Evolutionary conservation across 2,797 vertebrate species (phyloP), one percentile per base, ranked within the genome.

Genomic region (Scarus forsteni): DNA sequence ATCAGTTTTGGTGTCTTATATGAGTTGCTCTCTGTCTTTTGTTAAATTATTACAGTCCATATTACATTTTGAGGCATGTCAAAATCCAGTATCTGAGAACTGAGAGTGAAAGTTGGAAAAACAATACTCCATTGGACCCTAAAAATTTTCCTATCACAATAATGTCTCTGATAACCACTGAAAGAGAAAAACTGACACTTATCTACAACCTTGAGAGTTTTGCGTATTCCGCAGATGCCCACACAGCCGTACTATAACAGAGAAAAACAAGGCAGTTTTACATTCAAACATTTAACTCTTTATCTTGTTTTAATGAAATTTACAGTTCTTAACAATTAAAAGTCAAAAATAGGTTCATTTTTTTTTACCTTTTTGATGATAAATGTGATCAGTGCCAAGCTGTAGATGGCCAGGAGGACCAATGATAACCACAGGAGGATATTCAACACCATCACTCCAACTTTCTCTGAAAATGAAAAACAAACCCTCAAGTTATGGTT

Each of bases 291-390:
- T 43, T 51, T 55, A 52, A 51, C 13, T 16, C 38, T 51, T 65
- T 27, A 27, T 15, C 38, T 27, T 34, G 3, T 54, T 43, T 50
- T 10, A 13, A 11, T 39, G 3, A 72, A 46, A 19, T 27, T 27
- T 27, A 4, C 27, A 27, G 27, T 27, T 27, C 4, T 27, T 27
- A 27, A 27, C 4, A 4, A 4, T 27, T 27, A 27, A 27, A 27
- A 27, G 4, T 27, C 4, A 27, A 27, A 27, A 27, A 27, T 4
- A 27, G 2, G 27, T 27, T 27, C 27, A 27, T 27, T 27, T 27
- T 35, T 0, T 15, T 46, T 75, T 80, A 94, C 94, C 93, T 93
- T 94, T 74, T 92, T 92, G 19, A 77, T 48, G 61, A 93, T 79
- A 18, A 93, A 55, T 3, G 36, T 49, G 66, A 92, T 44, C 43